Conservation (phyloP, 2,113 vertebrate genomes). For the Ellobius talpinus region DNA sequence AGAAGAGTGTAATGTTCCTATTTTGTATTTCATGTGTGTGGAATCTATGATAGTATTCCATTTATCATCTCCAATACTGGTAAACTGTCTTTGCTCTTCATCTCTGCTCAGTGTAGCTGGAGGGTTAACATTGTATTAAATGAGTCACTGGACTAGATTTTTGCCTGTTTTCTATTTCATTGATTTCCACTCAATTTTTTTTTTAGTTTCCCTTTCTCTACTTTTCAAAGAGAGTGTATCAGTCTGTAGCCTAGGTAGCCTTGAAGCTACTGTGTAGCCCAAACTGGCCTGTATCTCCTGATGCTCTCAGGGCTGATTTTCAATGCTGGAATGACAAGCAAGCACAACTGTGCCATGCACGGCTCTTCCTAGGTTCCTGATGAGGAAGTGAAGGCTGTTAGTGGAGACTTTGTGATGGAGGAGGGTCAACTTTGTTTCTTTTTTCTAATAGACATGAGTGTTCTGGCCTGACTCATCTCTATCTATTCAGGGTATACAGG, state of each 20-base stretch:
- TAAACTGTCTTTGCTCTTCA: background rate
- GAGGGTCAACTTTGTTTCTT: too few species aligned
- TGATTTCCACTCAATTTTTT: background rate
- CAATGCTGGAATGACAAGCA: background rate
- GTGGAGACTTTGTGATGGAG: too few species aligned
- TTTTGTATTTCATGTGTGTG: background rate
- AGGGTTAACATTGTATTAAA: background rate
- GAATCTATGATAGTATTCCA: background rate
- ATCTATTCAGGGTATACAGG: too few species aligned
- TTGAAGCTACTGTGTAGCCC: background rate
- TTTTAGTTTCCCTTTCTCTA: background rate
- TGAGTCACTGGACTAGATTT: background rate
- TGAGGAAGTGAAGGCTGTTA: background rate
- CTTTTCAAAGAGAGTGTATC: background rate
- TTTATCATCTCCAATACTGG: too few species aligned
- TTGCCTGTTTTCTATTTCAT: background rate
- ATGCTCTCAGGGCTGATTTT: background rate
- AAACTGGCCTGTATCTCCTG: background rate
- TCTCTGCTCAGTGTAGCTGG: background rate
- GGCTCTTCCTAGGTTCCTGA: background rate
- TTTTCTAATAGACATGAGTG: background rate
- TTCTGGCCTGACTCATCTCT: background rate
- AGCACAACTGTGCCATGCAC: too few species aligned
- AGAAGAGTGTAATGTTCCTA: too few species aligned
- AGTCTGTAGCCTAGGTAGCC: background rate